Evolutionary conservation across 2,113 vertebrate genomes (phyloP).

Genomic region (Gyps fulvus): DNA sequence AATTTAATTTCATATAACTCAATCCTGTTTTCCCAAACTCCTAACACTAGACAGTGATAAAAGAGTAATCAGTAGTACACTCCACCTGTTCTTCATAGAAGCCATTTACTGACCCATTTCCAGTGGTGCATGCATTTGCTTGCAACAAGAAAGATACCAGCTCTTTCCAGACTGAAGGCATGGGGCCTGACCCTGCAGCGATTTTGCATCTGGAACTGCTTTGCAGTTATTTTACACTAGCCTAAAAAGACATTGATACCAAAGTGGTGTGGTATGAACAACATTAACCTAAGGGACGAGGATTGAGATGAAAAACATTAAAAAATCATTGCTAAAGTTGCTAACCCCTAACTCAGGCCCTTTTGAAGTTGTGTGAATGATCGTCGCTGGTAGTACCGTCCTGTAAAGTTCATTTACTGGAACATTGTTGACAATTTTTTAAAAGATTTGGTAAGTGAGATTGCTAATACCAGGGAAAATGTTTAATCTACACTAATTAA

Average conservation of each 20-base stretch:
- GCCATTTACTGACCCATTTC: neutral
- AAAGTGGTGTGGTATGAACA: neutral
- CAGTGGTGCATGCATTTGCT: neutral
- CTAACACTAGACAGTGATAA: neutral
- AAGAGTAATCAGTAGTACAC: neutral
- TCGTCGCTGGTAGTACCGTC: neutral
- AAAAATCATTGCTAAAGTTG: neutral
- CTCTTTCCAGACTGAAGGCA: neutral
- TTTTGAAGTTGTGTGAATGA: neutral
- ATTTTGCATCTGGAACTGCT: neutral
- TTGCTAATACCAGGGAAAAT: neutral
- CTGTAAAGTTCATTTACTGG: neutral
- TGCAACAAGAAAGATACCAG: neutral
- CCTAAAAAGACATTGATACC: neutral
- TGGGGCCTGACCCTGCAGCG: neutral
- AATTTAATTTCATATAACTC: neutral
- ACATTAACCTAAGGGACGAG: neutral
- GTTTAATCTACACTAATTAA: neutral
- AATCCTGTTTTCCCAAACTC: neutral
- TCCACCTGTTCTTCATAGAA: fast-evolving
- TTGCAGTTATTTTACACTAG: neutral
- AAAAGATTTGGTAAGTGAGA: neutral
- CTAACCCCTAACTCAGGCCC: neutral
- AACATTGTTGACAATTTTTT: neutral
- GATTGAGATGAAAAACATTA: neutral